These are phyloP conservation scores for Coracias cyanogaster DNA, from an alignment of 2,797 vertebrate species.

Conservation along the genomic window DNA sequence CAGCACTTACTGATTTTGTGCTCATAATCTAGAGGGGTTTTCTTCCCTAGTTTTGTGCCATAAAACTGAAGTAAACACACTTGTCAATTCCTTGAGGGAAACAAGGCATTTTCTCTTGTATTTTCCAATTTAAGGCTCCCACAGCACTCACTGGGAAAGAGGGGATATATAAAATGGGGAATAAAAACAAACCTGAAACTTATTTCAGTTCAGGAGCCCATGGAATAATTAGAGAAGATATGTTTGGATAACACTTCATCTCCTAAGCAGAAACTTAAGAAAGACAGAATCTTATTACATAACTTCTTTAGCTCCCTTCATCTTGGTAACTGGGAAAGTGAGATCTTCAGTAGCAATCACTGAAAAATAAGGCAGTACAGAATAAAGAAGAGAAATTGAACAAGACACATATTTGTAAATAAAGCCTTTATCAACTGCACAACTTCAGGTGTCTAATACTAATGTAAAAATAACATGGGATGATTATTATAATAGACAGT, in stretches of 20 bases:
- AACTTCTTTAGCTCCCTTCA: neutral
- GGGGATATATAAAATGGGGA: neutral
- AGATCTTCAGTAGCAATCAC: neutral
- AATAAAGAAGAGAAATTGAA: neutral
- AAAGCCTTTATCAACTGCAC: neutral
- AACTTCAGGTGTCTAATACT: neutral
- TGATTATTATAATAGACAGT: neutral
- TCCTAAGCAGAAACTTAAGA: neutral
- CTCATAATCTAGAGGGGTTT: neutral
- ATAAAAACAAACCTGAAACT: neutral
- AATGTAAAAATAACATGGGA: neutral
- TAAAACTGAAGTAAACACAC: neutral
- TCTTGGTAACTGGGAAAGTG: neutral
- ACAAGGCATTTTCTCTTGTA: neutral
- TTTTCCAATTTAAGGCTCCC: neutral
- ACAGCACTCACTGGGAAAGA: neutral
- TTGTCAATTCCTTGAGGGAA: neutral
- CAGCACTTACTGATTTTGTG: neutral
- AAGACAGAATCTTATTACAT: neutral
- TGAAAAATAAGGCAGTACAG: neutral
- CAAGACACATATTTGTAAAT: neutral
- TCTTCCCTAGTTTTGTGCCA: neutral
- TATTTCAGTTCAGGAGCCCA: neutral
- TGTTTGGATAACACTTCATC: neutral
- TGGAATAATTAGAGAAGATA: neutral